Percentiles rank a stretch among this genome's conserved stretches.
Conservation (phyloP, 2,113 vertebrate species). For the Phainopepla nitens region DNA sequence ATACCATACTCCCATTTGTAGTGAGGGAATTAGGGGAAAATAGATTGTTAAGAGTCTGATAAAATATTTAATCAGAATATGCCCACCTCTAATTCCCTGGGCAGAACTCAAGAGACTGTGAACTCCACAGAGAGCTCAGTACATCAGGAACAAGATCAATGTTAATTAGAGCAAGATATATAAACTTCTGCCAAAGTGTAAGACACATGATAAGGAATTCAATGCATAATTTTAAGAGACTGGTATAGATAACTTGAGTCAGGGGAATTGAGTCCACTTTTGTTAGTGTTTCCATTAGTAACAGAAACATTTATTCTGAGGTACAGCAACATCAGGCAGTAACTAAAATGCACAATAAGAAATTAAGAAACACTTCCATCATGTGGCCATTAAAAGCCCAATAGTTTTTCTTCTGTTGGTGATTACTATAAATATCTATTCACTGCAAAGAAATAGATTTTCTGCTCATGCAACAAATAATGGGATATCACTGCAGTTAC, state of each 20-base stretch:
- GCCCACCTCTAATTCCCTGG: not conserved
- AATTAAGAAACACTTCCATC: not conserved
- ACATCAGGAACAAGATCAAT: constrained; percentile 11
- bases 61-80: not conserved
- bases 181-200: not conserved
- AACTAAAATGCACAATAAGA: not conserved
- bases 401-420: not conserved
- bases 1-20: not conserved
- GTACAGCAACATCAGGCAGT: not conserved
- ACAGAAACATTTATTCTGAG: not conserved
- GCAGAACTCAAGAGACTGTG: not conserved
- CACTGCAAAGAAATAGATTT: not conserved
- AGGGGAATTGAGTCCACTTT: not conserved
- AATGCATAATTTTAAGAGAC: constrained; percentile 16
- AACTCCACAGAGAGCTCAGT: not conserved
- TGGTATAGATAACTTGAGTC: not conserved
- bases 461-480: not conserved
- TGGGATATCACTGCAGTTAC: not conserved
- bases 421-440: not conserved
- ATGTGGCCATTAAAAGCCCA: not conserved
- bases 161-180: constrained; percentile 35
- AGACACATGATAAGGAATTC: not conserved
- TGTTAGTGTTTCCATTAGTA: not conserved
- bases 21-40: not conserved
- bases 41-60: not conserved